These are phyloP conservation scores for Pomacea canaliculata DNA, from an alignment of 2,888 invertebrate species.

Conservation along the genomic window DNA sequence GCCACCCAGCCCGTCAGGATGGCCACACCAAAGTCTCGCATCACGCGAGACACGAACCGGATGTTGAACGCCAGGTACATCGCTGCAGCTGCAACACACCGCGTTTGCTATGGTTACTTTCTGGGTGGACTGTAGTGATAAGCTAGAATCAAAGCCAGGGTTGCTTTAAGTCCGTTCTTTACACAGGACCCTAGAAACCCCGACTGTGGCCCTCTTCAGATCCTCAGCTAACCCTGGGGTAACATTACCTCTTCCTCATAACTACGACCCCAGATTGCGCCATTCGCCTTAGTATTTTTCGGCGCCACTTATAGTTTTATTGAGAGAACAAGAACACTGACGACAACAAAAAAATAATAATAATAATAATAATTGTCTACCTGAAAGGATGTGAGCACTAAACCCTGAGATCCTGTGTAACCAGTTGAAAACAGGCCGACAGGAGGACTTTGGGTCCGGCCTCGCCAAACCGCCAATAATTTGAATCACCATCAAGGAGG, in stretches of 20 bases:
- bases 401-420: constrained; percentile 91
- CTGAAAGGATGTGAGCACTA: constrained; percentile 73
- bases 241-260: too few relatives aligned
- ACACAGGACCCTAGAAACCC: too few relatives aligned
- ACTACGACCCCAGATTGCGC: too few relatives aligned
- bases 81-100: constrained; percentile 38
- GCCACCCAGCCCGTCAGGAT: constrained; percentile 43
- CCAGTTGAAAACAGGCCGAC: constrained; percentile 90
- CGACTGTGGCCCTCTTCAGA: too few relatives aligned
- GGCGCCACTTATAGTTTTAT: too few relatives aligned
- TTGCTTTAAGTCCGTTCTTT: too few relatives aligned
- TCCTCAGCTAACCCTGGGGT: too few relatives aligned
- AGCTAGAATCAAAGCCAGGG: too few relatives aligned
- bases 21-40: constrained; percentile 43
- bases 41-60: constrained; percentile 36
- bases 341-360: neutral
- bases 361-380: constrained; percentile 28
- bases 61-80: constrained; percentile 47
- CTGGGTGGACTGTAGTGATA: too few relatives aligned
- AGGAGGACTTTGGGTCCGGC: constrained; percentile 85
- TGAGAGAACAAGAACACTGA: too few relatives aligned
- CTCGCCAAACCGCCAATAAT: constrained; percentile 75
- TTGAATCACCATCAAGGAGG: constrained; percentile 40
- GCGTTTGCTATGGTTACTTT: neutral
- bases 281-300: too few relatives aligned